Percentiles rank a stretch among this genome's conserved stretches.
Conservation (phyloP, 2,888 invertebrate species). For the Mythimna albipuncta region DNA sequence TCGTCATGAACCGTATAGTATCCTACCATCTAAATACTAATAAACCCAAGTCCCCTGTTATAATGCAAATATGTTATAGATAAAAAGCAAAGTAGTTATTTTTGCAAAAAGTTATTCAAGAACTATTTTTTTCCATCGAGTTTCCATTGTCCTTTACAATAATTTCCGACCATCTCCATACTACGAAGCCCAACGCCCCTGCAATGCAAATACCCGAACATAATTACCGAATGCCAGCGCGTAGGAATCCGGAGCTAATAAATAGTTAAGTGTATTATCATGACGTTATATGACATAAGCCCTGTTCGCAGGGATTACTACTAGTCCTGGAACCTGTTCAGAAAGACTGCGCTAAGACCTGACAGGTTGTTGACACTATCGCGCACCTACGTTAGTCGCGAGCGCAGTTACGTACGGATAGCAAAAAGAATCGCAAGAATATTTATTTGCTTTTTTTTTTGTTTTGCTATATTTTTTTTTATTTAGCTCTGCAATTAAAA, state of each 20-base stretch:
- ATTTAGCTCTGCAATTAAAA: background rate
- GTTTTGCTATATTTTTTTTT: background rate
- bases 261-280: slow-evolving; percentile 37
- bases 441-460: background rate
- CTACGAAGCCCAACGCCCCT: background rate
- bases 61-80: slow-evolving; percentile 4
- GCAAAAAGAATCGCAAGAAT: slow-evolving; percentile 26
- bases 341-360: slow-evolving; percentile 71
- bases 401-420: slow-evolving; percentile 68
- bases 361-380: slow-evolving; percentile 84
- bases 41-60: background rate
- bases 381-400: slow-evolving; percentile 73
- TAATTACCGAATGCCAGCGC: slow-evolving; percentile 23
- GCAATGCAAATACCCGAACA: slow-evolving; percentile 15
- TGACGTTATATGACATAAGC: slow-evolving; percentile 57
- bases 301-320: slow-evolving; percentile 59
- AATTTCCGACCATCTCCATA: background rate
- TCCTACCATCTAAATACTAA: background rate
- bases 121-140: background rate
- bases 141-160: background rate
- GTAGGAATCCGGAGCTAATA: slow-evolving; percentile 37
- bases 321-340: slow-evolving; percentile 65
- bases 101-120: no score
- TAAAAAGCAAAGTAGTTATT: no score
- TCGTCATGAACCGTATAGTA: no score